These are phyloP conservation scores for Heliconius eleuchia DNA, from an alignment of 1,140 invertebrate genomes.

Conservation along the genomic window DNA sequence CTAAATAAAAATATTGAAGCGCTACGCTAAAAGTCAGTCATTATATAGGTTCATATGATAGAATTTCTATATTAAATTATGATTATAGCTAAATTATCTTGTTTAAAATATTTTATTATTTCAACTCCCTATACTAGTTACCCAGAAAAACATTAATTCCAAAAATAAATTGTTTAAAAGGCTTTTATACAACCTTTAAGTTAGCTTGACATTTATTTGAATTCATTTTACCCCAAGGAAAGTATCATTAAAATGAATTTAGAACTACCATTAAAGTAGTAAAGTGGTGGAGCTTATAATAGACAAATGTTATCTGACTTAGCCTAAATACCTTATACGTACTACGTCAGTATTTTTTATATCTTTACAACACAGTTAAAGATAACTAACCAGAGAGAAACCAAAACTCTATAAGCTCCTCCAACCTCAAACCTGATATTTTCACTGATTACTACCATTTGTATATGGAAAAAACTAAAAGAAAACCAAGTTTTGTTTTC, in stretches of 20 bases:
- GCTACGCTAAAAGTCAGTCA: no score
- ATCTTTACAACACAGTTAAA: not conserved
- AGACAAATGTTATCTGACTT: not conserved
- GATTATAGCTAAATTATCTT: no score
- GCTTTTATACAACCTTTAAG: conserved; percentile 3
- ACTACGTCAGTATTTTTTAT: not conserved
- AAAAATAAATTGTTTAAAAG: not conserved
- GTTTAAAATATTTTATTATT: not conserved
- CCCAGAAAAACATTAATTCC: not conserved
- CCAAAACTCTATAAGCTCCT: no score
- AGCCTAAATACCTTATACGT: not conserved
- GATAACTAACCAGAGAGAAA: no score
- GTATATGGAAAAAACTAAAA: no score
- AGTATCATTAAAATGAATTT: conserved; percentile 9
- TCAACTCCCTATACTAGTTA: not conserved
- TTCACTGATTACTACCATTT: no score
- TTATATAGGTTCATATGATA: no score
- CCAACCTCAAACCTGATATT: no score
- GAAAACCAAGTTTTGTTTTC: no score
- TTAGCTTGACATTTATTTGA: conserved; percentile 11
- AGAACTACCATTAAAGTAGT: not conserved
- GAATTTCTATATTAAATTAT: no score
- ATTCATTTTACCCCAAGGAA: conserved; percentile 12
- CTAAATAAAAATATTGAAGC: no score
- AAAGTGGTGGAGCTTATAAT: not conserved